A percentile compares a stretch with the other conserved stretches of the same genome.
phyloP scores from a whole-genome alignment of 2,888 invertebrate species.

The Fragum whitleyi region DNA sequence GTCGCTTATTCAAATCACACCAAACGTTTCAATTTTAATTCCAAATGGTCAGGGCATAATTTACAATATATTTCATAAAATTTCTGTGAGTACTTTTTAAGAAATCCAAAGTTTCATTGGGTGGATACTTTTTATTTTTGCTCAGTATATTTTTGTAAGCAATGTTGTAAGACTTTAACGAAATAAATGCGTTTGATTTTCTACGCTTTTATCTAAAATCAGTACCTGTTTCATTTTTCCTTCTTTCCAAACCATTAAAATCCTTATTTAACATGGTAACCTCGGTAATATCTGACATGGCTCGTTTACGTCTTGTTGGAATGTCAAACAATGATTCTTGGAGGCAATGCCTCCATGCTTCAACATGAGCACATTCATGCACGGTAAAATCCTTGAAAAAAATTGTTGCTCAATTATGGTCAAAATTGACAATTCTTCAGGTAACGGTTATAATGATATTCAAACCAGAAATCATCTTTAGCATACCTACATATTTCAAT shows the following conservation, averaged over 20 bases:
- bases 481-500: constrained; percentile 23
- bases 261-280: constrained; percentile 47
- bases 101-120: too few species aligned
- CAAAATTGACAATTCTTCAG: constrained; percentile 19
- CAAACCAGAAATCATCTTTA: constrained; percentile 43
- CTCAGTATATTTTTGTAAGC: too few species aligned
- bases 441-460: constrained; percentile 57
- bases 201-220: constrained; percentile 43
- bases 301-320: constrained; percentile 37
- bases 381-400: constrained; percentile 41
- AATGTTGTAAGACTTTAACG: constrained; percentile 56
- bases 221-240: constrained; percentile 59
- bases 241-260: constrained; percentile 49
- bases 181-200: constrained; percentile 46
- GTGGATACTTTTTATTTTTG: too few species aligned
- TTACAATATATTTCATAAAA: too few species aligned
- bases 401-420: constrained; percentile 55
- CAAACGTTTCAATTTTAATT: too few species aligned
- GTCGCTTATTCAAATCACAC: too few species aligned
- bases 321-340: constrained; percentile 49
- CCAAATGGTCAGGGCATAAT: too few species aligned
- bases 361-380: constrained; percentile 52
- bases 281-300: constrained; percentile 42
- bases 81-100: too few species aligned
- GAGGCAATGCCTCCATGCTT: constrained; percentile 52